These are phyloP conservation scores for Forbesichthys agassizii DNA, from an alignment of 2,113 vertebrate genomes.

Conservation along the genomic window DNA sequence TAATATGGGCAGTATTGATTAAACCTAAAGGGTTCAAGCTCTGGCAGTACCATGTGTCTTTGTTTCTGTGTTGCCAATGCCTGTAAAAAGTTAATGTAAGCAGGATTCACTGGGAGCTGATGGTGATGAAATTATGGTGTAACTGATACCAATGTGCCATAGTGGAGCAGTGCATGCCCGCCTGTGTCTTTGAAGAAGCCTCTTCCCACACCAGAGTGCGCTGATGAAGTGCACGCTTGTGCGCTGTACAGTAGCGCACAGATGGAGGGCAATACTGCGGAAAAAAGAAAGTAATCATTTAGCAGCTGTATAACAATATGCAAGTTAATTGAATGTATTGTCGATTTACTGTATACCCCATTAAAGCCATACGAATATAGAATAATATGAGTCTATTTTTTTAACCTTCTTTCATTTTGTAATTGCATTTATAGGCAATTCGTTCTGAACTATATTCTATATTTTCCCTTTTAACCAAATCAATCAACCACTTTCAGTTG, in stretches of 20 bases:
- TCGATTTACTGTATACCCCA: conserved; percentile 31
- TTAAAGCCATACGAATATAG: conserved; percentile 40
- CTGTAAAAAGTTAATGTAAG: conserved; percentile 83
- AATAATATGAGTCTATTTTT: background rate
- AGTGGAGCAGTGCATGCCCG: conserved; percentile 62
- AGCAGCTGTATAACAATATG: conserved; percentile 41
- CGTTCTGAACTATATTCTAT: too few relatives aligned
- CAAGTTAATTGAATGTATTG: conserved; percentile 13
- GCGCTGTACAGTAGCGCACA: conserved; percentile 61
- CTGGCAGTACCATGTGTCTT: conserved; percentile 62
- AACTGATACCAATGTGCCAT: conserved; percentile 80
- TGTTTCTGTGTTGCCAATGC: conserved; percentile 76
- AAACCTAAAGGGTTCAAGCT: conserved; percentile 49
- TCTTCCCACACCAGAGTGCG: conserved; percentile 61
- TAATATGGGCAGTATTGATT: conserved; percentile 28
- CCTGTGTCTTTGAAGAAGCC: conserved; percentile 68
- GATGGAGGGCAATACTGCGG: conserved; percentile 66
- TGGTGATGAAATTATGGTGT: conserved; percentile 85
- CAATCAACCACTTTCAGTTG: too few relatives aligned
- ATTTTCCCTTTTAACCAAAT: too few relatives aligned
- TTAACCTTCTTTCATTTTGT: background rate
- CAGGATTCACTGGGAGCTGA: conserved; percentile 78
- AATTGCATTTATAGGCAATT: too few relatives aligned
- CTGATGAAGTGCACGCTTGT: conserved; percentile 59
- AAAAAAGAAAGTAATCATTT: conserved; percentile 60